A percentile compares a stretch with the other conserved stretches of the same genome.
Conservation (phyloP, 2,113 vertebrate species). For the Lepidothrix coronata region DNA sequence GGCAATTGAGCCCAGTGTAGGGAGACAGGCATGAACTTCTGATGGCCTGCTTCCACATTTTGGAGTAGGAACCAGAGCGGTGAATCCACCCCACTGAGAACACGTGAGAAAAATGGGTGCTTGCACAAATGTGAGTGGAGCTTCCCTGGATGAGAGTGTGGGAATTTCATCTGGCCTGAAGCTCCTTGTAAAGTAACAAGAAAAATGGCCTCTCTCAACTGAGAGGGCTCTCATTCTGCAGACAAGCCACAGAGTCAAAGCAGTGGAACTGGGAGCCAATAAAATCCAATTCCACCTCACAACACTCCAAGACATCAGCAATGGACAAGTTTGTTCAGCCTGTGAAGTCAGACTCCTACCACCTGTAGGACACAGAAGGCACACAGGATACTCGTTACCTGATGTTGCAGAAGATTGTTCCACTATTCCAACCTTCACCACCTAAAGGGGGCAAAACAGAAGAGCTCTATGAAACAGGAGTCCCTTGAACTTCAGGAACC, state of each 20-base stretch:
- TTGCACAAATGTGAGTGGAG: neutral
- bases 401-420: slow-evolving; percentile 91
- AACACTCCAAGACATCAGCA: neutral
- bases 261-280: neutral
- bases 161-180: neutral
- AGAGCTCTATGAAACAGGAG: neutral
- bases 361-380: neutral
- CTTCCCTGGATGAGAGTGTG: neutral
- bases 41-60: neutral
- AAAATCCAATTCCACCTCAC: neutral
- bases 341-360: neutral
- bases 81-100: neutral
- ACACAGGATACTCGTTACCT: slow-evolving; percentile 69
- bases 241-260: neutral
- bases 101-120: fast-evolving
- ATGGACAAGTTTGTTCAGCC: neutral
- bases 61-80: neutral
- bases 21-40: neutral
- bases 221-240: neutral
- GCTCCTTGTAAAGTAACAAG: neutral
- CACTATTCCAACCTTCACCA: slow-evolving; percentile 95
- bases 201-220: neutral
- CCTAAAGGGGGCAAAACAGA: slow-evolving; percentile 70
- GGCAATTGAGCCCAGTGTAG: neutral
- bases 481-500: neutral